Conservation (phyloP, 2,113 vertebrate genomes). For the Numida meleagris region DNA sequence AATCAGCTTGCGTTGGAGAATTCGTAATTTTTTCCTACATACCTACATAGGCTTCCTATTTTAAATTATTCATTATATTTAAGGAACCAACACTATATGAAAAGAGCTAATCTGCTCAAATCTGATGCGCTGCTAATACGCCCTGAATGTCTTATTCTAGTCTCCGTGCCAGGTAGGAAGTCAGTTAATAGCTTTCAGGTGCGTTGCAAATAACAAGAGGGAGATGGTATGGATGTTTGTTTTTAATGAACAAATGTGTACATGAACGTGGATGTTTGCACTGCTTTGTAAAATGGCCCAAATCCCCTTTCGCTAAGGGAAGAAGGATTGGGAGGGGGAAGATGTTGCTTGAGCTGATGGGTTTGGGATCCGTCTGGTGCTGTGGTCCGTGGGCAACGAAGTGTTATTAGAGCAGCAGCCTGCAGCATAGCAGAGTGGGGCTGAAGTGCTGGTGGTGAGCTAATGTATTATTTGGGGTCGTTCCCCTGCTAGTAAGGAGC, state of each 20-base stretch:
- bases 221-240: background rate
- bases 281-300: background rate
- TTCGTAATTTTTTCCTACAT: background rate
- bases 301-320: background rate
- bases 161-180: background rate
- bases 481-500: background rate
- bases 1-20: constrained; percentile 13
- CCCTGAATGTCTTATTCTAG: background rate
- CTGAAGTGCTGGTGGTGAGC: background rate
- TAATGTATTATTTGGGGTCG: background rate
- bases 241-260: background rate
- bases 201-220: background rate
- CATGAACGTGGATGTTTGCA: background rate
- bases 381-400: background rate
- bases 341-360: background rate
- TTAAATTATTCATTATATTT: background rate
- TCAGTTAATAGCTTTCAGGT: background rate
- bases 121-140: background rate
- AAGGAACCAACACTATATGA: background rate
- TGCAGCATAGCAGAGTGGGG: background rate
- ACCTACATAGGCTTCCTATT: background rate
- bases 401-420: background rate
- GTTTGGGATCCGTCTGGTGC: background rate
- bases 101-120: background rate
- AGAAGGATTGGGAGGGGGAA: background rate